Base-by-base conservation (phyloP, 2,888 invertebrate genomes). In the Philonicus albiceps region DNA sequence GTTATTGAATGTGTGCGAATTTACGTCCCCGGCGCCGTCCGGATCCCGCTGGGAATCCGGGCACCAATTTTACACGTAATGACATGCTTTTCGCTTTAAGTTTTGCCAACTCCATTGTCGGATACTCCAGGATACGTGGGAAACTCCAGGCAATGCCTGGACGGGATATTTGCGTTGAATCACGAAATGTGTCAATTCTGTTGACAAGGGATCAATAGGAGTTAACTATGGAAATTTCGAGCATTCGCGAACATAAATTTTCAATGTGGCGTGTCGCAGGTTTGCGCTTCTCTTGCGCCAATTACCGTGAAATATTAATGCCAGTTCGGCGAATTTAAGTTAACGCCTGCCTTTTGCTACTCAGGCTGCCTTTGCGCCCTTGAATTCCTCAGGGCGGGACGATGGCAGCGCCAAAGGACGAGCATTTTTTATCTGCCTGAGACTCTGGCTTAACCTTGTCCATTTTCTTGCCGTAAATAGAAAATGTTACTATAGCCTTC, bases 1-100 rank as follows among this genome's bases (percentile, higher is more conserved):
- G 74, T 74, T 85, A 85, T 74, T 85, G 85, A 34, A 27, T 74
- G 85, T 64, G 43, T 85, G 49, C 43, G 19, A 74, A 85, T 85
- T 85, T 74, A n/a, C 31, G 74, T 49, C 74, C 85, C 27, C 27
- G n/a, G 6, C 30, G 49, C 49, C 40, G 31, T n/a, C n/a, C 16
- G 22, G 40, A 53, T 80, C 31, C 49, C n/a, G 27, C 43, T 40
- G 76, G 40, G 76, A 43, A 76, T 76, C n/a, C 37, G 16, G 76
- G 76, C 19, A 76, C 43, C 43, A 37, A 76, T 19, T 40, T 76
- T 76, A 76, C 43, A 40, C 43, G 76, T 81, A 81, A 81, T 81
- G 34, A 81, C 81, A 27, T 81, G 81, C 81, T 34, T 81, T 76
- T 76, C 37, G 43, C 40, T 76, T 37, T 22, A 27, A 43, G 22